Conservation (phyloP, 2,797 vertebrate species). For the Lutjanus argentimaculatus region DNA sequence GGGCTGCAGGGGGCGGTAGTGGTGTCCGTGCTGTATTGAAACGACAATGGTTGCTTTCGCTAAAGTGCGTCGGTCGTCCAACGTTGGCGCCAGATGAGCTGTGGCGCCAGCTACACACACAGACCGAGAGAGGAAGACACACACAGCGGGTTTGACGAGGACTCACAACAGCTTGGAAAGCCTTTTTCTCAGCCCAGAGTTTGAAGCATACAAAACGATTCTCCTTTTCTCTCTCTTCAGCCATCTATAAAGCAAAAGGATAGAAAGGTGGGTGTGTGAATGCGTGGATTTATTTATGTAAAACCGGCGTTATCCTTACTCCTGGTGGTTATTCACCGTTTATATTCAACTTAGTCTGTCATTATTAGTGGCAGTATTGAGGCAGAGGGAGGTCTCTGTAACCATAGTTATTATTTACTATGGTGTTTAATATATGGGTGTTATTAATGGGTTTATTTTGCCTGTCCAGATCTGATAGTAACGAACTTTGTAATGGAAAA, state of each 20-base stretch:
- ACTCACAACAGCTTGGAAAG: slow-evolving; percentile 69
- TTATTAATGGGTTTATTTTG: slow-evolving; percentile 1
- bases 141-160: slow-evolving; percentile 64
- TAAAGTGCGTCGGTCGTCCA: slow-evolving; percentile 79
- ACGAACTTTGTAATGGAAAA: slow-evolving; percentile 74
- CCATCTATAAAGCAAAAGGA: slow-evolving; percentile 45
- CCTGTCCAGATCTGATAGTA: slow-evolving; percentile 32
- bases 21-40: neutral
- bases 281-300: slow-evolving; percentile 32
- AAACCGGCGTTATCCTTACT: slow-evolving; percentile 14
- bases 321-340: slow-evolving; percentile 27
- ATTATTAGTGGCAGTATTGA: neutral
- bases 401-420: neutral
- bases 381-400: neutral
- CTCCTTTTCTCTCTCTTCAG: slow-evolving; percentile 28
- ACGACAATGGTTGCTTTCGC: slow-evolving; percentile 67
- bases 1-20: slow-evolving; percentile 58
- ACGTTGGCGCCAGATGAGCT: slow-evolving; percentile 89
- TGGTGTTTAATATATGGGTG: neutral
- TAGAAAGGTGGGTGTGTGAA: slow-evolving; percentile 73
- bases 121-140: slow-evolving; percentile 65
- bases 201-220: slow-evolving; percentile 42
- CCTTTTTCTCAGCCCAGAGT: slow-evolving; percentile 46
- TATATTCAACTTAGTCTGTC: slow-evolving; percentile 47
- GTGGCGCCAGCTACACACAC: slow-evolving; percentile 85